These are phyloP conservation scores for Neogale vison DNA, from an alignment of 2,113 vertebrate species.

Conservation along the genomic window DNA sequence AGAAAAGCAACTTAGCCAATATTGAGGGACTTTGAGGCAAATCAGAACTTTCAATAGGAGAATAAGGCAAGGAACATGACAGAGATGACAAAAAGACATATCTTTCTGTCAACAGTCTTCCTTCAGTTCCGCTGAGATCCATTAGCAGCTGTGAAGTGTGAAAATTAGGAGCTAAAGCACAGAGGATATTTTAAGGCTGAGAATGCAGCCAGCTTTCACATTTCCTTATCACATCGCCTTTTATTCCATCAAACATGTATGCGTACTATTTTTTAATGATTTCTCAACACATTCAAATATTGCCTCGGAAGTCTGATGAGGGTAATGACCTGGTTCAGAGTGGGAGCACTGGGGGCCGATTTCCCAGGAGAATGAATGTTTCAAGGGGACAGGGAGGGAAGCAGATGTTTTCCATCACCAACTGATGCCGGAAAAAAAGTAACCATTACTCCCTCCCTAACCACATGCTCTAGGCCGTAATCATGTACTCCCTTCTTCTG, in stretches of 20 bases:
- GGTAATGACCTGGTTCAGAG: constrained; percentile 67
- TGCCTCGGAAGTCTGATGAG: constrained; percentile 64
- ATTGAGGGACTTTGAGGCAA: constrained; percentile 23
- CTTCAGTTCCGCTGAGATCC: constrained; percentile 71
- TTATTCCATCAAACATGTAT: constrained; percentile 18
- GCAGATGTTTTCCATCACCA: constrained; percentile 86
- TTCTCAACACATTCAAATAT: constrained; percentile 69
- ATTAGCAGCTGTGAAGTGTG: constrained; percentile 78
- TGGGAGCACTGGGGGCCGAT: constrained; percentile 58
- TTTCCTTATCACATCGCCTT: constrained; percentile 60
- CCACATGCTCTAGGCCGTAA: constrained; percentile 80
- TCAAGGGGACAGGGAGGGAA: constrained; percentile 72
- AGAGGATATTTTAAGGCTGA: constrained; percentile 72
- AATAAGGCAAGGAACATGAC: constrained; percentile 42
- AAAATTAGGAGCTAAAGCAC: constrained; percentile 75
- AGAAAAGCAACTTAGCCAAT: not conserved
- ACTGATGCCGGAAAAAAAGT: constrained; percentile 73
- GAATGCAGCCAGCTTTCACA: constrained; percentile 61
- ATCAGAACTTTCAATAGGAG: constrained; percentile 30
- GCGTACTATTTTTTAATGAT: constrained; percentile 44
- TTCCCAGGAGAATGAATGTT: constrained; percentile 75
- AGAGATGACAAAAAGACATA: constrained; percentile 67
- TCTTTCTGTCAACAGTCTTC: constrained; percentile 71
- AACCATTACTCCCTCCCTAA: constrained; percentile 81
- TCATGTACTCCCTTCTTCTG: constrained; percentile 81